These are phyloP conservation scores for Eira barbara DNA, from an alignment of 2,113 vertebrate genomes.

Conservation along the genomic window DNA sequence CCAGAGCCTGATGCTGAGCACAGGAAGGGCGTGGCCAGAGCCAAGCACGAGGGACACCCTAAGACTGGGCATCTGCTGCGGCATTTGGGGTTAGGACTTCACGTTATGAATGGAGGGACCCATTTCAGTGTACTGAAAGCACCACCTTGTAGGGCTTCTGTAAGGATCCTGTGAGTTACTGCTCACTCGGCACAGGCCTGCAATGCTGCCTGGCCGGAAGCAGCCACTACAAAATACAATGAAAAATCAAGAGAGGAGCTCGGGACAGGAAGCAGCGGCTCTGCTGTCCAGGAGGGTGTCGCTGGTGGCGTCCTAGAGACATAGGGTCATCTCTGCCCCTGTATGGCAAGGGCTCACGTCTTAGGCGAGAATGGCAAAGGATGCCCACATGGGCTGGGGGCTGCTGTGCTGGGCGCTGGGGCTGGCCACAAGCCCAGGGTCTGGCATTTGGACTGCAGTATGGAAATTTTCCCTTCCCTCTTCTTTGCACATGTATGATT, in stretches of 20 bases:
- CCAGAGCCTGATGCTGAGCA: not conserved
- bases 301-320: not conserved
- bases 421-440: not conserved
- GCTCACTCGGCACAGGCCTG: accelerated
- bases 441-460: not conserved
- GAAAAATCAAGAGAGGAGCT: not conserved
- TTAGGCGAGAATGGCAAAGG: not conserved
- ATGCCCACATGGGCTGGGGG: not conserved
- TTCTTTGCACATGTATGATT: not conserved
- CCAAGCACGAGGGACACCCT: not conserved
- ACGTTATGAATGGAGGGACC: not conserved
- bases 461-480: not conserved
- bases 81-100: not conserved
- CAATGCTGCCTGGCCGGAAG: not conserved
- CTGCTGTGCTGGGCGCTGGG: accelerated
- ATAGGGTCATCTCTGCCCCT: not conserved
- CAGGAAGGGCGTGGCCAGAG: accelerated
- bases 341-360: not conserved
- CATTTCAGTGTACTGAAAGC: not conserved
- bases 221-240: not conserved
- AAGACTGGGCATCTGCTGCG: not conserved
- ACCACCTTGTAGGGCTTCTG: not conserved
- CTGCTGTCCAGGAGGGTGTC: not conserved
- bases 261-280: not conserved
- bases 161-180: not conserved